Conservation (phyloP, 2,888 invertebrate species). For the Bugulina stolonifera region DNA sequence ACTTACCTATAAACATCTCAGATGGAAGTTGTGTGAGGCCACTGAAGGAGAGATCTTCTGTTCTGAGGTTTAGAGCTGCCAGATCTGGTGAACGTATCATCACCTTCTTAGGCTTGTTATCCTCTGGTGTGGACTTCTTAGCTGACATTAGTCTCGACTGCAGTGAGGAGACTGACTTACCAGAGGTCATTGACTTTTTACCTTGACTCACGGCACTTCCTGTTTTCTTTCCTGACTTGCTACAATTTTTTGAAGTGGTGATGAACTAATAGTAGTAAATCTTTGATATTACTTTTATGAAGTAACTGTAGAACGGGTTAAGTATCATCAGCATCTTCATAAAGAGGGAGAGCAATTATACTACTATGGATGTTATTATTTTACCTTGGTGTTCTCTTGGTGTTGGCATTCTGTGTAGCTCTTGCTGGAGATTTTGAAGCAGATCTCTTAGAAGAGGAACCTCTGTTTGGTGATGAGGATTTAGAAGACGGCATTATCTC, state of each 20-base stretch:
- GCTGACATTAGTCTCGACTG: constrained; percentile 17
- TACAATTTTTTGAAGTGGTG: not conserved
- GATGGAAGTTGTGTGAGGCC: not conserved
- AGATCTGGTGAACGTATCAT: constrained; percentile 10
- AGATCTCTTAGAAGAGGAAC: not conserved
- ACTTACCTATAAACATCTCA: constrained; percentile 23
- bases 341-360: not conserved
- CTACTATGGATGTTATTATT: not conserved
- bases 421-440: constrained; percentile 23
- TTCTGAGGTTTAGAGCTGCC: constrained; percentile 6
- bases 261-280: too few relatives aligned
- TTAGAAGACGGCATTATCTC: constrained; percentile 1
- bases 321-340: too few relatives aligned
- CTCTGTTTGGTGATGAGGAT: constrained; percentile 14
- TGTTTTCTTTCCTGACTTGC: constrained; percentile 14
- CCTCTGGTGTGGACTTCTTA: constrained; percentile 21
- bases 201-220: constrained; percentile 24
- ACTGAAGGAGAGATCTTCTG: constrained; percentile 20
- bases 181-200: constrained; percentile 22
- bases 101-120: constrained; percentile 23
- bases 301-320: too few relatives aligned
- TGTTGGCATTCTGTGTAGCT: not conserved
- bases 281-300: too few relatives aligned
- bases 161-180: constrained; percentile 14
- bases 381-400: constrained; percentile 16